Conservation (phyloP, 2,888 invertebrate genomes). For the Polymixis flavicincta region DNA sequence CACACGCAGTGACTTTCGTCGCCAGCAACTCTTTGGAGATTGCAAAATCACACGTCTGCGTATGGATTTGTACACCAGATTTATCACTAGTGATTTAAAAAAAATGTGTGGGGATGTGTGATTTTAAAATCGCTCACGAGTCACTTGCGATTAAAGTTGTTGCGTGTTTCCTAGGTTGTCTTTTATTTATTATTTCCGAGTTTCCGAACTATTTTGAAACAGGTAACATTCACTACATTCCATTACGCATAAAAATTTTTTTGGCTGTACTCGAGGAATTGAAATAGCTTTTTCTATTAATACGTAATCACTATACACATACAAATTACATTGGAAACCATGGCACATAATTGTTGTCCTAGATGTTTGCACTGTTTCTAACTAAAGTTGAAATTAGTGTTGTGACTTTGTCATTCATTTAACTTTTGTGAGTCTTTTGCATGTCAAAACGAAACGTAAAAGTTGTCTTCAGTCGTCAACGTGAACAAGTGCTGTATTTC, state of each 20-base stretch:
- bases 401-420: neutral
- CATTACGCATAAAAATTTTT: constrained; percentile 18
- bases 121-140: too few relatives aligned
- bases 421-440: constrained; percentile 5
- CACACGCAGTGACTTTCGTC: too few relatives aligned
- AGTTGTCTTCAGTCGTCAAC: constrained; percentile 82
- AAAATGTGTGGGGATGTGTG: too few relatives aligned
- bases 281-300: neutral
- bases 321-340: neutral
- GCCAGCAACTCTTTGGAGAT: too few relatives aligned
- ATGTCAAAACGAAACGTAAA: constrained; percentile 70
- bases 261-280: neutral
- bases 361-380: neutral
- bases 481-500: constrained; percentile 85
- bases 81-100: too few relatives aligned
- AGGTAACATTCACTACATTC: constrained; percentile 36
- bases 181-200: neutral
- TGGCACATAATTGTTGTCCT: neutral
- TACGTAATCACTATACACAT: accelerated
- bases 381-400: neutral
- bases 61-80: too few relatives aligned
- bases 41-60: too few relatives aligned
- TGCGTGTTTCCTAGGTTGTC: too few relatives aligned
- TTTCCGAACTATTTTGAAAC: neutral
- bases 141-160: too few relatives aligned